Evolutionary conservation across 2,113 vertebrate species (phyloP), one percentile per base, ranked within the genome.

Genomic region (Uria aalge): DNA sequence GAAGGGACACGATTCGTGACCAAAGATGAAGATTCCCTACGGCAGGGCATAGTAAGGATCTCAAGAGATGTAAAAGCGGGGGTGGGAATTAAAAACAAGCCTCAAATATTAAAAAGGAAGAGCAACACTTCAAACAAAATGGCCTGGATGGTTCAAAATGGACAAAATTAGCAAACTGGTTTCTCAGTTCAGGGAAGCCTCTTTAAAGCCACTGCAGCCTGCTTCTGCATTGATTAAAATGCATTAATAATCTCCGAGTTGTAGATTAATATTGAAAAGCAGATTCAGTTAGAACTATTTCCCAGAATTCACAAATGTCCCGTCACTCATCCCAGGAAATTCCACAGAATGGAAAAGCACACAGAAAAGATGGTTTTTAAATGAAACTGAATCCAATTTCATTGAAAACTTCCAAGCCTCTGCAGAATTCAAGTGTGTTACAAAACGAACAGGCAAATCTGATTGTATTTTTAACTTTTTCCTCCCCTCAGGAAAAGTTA

Each of bases 231-330:
- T 41, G 48, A 78, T 64, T 79, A n/a, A 75, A 88, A 73, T 59
- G 11, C 41, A 71, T 32, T 29, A 19, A 60, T 63, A 45, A 71
- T 38, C 30, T 56, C 77, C 17, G 67, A 50, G 17, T 9, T 94
- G 90, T 52, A 78, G 24, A 67, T 74, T 23, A 60, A 53, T 62
- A 63, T 16, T 67, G n/a, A 87, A 89, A 87, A 62, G 41, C 14
- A 89, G 50, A 71, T 78, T 75, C 50, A 48, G 89, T 64, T 79
- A 52, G 55, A 66, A 69, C 16, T 87, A 57, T 45, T 94, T 80
- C 22, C 50, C 1, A 1, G 34, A 36, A 34, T 40, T 63, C 43
- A 40, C 2, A 1, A 24, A 20, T 17, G 13, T 40, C 75, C 29
- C 53, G 23, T 73, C 57, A 62, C 29, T 73, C 59, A 86, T 48